phyloP scores from a whole-genome alignment of 2,797 vertebrate genomes.

The Oreochromis grahami region DNA sequence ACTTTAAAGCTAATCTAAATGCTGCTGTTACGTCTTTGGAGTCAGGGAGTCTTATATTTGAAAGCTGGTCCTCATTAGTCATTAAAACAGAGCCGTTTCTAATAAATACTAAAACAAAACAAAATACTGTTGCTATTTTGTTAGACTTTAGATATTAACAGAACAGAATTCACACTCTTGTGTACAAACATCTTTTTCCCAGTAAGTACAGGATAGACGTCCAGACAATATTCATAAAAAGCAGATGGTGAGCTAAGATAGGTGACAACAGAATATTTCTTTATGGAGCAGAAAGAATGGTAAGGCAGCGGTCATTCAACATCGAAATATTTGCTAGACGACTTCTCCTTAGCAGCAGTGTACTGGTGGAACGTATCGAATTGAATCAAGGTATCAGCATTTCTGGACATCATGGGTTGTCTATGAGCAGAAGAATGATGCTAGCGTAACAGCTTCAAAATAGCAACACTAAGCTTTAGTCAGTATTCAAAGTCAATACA shows the following conservation, averaged over 20 bases:
- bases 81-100: slow-evolving; percentile 4
- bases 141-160: background rate
- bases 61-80: background rate
- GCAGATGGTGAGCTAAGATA: background rate
- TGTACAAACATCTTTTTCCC: background rate
- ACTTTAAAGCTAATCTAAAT: background rate
- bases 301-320: background rate
- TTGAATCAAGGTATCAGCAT: background rate
- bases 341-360: background rate
- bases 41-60: background rate
- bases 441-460: background rate
- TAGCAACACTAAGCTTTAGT: background rate
- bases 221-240: background rate
- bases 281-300: background rate
- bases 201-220: background rate
- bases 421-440: background rate
- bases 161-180: background rate
- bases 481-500: background rate
- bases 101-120: slow-evolving; percentile 5
- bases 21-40: background rate
- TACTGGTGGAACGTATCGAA: background rate
- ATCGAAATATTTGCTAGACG: background rate
- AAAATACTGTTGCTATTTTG: background rate
- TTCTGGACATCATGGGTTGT: background rate
- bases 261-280: background rate